Conservation (phyloP, 2,113 vertebrate species). For the Paedocypris sp. region DNA sequence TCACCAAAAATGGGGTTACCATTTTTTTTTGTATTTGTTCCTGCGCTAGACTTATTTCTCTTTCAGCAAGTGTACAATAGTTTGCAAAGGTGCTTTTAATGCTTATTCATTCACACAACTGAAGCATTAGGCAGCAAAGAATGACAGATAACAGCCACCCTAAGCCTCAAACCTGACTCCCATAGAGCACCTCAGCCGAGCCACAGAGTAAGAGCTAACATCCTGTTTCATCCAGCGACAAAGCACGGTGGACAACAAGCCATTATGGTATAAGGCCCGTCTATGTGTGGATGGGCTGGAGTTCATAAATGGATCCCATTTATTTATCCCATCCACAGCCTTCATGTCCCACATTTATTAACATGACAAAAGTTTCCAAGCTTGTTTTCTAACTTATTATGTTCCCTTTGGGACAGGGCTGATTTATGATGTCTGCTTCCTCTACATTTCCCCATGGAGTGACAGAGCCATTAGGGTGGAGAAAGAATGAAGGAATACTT, state of each 20-base stretch:
- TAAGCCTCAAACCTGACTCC: not conserved
- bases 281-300: not conserved
- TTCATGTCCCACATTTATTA: constrained; percentile 2
- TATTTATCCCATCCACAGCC: not conserved
- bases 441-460: constrained; percentile 1
- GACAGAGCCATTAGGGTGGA: constrained; percentile 4
- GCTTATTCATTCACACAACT: not conserved
- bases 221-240: not conserved
- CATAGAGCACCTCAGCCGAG: not conserved
- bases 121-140: not conserved
- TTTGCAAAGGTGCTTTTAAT: not conserved
- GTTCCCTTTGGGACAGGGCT: constrained; percentile 1
- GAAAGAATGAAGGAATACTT: not conserved
- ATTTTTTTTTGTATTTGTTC: no score
- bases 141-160: not conserved
- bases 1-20: no score
- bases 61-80: no score
- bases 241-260: not conserved
- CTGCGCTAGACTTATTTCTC: no score
- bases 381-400: not conserved
- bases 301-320: constrained; percentile 16
- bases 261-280: not conserved
- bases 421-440: constrained; percentile 20
- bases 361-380: not conserved
- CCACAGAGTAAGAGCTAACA: constrained; percentile 1